Base-by-base conservation (phyloP, 2,113 vertebrate species). In the Aleadryas rufinucha region DNA sequence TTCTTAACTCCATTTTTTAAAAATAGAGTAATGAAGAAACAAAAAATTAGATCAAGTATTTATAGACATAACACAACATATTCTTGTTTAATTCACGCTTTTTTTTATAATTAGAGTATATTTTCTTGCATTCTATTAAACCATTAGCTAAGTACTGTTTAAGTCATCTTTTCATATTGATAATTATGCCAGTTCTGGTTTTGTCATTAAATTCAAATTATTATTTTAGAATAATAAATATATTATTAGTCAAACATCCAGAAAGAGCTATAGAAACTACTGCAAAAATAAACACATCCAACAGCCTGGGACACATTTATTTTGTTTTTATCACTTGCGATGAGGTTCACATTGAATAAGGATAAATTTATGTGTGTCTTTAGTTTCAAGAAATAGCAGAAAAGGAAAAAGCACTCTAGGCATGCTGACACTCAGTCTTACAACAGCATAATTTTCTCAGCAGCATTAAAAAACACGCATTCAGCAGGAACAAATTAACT, bases 401-500 rank as follows among this genome's bases (percentile, higher is more conserved):
- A 90, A 92, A 94, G 41, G 11, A 45, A 39, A 81, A 90, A 71
- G 47, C 3, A 11, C 35, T 87, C 60, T 33, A 86, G 68, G 68
- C 56, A 77, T 66, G 66, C 54, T 77, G 45, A 80, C 37, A 74
- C 24, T 82, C 37, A 33, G 39, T 69, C 66, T 92, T 80, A 77
- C 45, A 89, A 81, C 47, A 89, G 72, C 52, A 66, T 56, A 54
- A 89, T 95, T 90, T 96, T 86, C 68, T 84, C 86, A 84, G 84
- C 86, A 92, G 71, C 63, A 86, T 90, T 91, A 93, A 87, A 91
- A 93, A 87, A 33, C 63, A 90, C 0, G 2, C 86, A 86, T 89
- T 92, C 90, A 97, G 88, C 79, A 93, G 76, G 64, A 93, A 95
- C 64, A 86, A 94, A 93, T 95, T 81, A 95, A 87, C 47, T 81